Evolutionary conservation across 1,140 invertebrate species (phyloP).

Genomic region (Oryzaephilus surinamensis): DNA sequence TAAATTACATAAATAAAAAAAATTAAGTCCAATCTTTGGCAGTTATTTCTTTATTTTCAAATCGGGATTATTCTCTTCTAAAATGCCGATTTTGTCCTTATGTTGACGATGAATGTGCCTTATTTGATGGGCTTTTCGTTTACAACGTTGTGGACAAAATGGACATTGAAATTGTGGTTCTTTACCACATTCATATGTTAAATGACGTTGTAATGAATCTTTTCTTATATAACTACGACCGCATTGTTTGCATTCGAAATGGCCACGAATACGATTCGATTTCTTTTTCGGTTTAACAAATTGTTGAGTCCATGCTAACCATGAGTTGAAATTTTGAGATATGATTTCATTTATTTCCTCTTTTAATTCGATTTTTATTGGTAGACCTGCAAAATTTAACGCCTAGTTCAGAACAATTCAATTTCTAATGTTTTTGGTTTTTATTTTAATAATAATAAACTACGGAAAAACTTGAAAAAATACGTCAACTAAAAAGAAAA

Average conservation of each 20-base stretch:
- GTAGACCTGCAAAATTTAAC: conserved; percentile 35
- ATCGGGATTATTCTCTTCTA: conserved; percentile 36
- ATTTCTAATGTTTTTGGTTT: too few relatives aligned
- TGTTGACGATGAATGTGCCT: conserved; percentile 49
- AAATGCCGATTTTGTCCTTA: conserved; percentile 38
- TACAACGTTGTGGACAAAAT: conserved; percentile 55
- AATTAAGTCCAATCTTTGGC: conserved; percentile 4
- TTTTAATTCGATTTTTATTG: conserved; percentile 26
- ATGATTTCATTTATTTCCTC: too few relatives aligned
- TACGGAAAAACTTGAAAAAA: too few relatives aligned
- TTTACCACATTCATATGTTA: conserved; percentile 54
- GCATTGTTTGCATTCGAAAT: conserved; percentile 49
- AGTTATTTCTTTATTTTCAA: conserved; percentile 11
- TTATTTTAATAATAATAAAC: too few relatives aligned
- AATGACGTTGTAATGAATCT: conserved; percentile 52
- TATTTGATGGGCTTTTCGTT: conserved; percentile 47
- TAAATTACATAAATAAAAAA: too few relatives aligned
- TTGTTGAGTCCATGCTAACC: conserved; percentile 26
- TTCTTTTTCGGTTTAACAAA: conserved; percentile 19
- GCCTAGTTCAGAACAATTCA: too few relatives aligned
- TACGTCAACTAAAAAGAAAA: too few relatives aligned
- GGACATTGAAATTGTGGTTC: conserved; percentile 70
- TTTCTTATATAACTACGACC: conserved; percentile 54
- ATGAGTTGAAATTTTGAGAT: too few relatives aligned
- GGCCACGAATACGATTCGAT: conserved; percentile 33